phyloP scores from a whole-genome alignment of 2,888 invertebrate species.

The Dinocampus coccinellae region DNA sequence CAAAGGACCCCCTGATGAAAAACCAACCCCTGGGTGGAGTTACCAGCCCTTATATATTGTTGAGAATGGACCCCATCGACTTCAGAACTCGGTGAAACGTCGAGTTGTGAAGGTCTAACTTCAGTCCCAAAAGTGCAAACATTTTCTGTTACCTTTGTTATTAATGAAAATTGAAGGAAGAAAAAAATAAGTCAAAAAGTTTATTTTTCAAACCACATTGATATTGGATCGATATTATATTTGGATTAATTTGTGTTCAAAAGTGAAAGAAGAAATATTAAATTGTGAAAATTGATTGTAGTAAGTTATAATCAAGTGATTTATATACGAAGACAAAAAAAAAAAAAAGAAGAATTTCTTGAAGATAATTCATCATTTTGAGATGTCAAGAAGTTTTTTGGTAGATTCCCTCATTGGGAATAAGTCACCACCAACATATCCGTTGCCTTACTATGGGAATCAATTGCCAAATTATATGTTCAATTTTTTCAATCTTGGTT shows the following conservation, averaged over 20 bases:
- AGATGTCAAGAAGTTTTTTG: conserved; percentile 86
- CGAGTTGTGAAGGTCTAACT: conserved; percentile 44
- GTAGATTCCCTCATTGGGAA: conserved; percentile 84
- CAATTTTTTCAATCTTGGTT: conserved; percentile 65
- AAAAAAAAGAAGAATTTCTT: neutral
- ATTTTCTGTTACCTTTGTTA: neutral
- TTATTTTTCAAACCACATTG: neutral
- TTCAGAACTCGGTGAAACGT: conserved; percentile 55
- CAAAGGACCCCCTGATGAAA: conserved; percentile 54
- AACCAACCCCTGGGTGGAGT: conserved; percentile 68
- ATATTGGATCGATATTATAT: neutral
- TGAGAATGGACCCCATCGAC: conserved; percentile 43
- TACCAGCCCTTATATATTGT: conserved; percentile 57
- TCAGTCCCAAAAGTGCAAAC: conserved; percentile 4
- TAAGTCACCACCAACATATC: conserved; percentile 71
- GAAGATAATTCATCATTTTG: too few relatives aligned
- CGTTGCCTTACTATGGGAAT: conserved; percentile 64
- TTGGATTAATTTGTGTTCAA: conserved; percentile 45
- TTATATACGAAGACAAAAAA: neutral
- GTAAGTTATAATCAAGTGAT: neutral
- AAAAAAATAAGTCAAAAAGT: too few relatives aligned
- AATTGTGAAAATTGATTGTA: conserved; percentile 20
- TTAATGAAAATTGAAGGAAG: too few relatives aligned
- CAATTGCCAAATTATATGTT: conserved; percentile 69
- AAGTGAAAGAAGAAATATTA: conserved; percentile 27